Evolutionary conservation across 2,888 invertebrate genomes (phyloP), one percentile per base, ranked within the genome.

Genomic region (Unio pictorum): DNA sequence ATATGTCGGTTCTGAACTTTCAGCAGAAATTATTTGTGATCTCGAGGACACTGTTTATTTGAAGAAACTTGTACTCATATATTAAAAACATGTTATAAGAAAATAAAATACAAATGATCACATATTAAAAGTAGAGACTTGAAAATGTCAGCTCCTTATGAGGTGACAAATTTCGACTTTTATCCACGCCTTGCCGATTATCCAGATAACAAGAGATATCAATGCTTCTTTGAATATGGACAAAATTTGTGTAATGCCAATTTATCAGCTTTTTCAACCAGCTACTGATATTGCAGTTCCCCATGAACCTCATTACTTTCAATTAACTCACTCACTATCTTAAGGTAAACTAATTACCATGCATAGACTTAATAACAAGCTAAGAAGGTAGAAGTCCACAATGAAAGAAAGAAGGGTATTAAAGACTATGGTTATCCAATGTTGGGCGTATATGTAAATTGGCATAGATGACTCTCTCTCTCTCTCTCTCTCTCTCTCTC

Each of bases 251-350:
- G 59, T 67, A 23, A 70, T 74, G 55, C 76, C 73, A 28, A 71
- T 80, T 15, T 72, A 71, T 60, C 81, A 78, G 30, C 56, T 63
- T 15, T 73, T 72, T 66, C 18, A 65, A 28, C 76, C 75, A 59
- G 76, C 79, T 30, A 79, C 78, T 61, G 59, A 55, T 5, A 62
- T 45, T 45, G 78, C 75, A 8, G 57, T 76, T 60, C 69, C 68
- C 17, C 20, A 64, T 56, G 79, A 78, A 26, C 75, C 78, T 72
- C 70, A 76, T 61, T 81, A 76, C 63, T 55, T 72, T 15, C 17
- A 68, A 45, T 30, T 63, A 30, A 30, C 3, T 30, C 28, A 28
- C 28, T n/a, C 28, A 28, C 3, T 28, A 28, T 28, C 28, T 28
- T 28, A 28, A 28, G 28, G 3, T 28, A 28, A 28, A 28, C 28